Conservation (phyloP, 2,888 invertebrate genomes). For the Poecilus cupreus region DNA sequence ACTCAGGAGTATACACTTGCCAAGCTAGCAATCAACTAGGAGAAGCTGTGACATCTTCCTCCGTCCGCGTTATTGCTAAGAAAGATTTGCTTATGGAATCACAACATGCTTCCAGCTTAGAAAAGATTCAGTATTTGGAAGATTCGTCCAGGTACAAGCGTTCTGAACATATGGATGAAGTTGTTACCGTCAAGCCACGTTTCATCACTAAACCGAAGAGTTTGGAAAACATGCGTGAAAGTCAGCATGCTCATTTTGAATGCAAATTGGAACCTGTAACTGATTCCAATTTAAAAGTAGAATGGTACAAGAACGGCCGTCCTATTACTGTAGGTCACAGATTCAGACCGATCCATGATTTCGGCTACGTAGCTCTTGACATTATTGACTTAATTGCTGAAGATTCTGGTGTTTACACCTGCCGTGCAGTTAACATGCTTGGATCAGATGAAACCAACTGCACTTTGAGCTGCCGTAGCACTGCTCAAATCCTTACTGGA, state of each 20-base stretch:
- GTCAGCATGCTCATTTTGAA: constrained; percentile 97
- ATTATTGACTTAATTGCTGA: constrained; percentile 97
- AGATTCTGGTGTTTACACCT: constrained; percentile 95
- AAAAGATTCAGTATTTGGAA: constrained; percentile 94
- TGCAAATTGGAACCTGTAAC: constrained; percentile 97
- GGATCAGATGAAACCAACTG: constrained; percentile 92
- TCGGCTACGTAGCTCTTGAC: constrained; percentile 98
- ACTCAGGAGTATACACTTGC: constrained; percentile 97
- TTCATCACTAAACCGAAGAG: constrained; percentile 93
- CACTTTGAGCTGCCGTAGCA: constrained; percentile 82
- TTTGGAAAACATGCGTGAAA: constrained; percentile 88
- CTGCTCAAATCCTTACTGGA: constrained; percentile 87
- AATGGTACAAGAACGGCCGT: constrained; percentile 97
- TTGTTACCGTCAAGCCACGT: constrained; percentile 86
- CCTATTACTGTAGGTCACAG: constrained; percentile 96
- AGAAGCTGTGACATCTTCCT: constrained; percentile 94
- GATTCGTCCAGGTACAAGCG: constrained; percentile 90
- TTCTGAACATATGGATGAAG: constrained; percentile 87
- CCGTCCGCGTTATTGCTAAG: constrained; percentile 90
- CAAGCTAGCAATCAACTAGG: constrained; percentile 96
- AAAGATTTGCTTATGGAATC: constrained; percentile 91
- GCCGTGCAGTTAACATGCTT: constrained; percentile 91
- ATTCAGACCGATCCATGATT: constrained; percentile 97
- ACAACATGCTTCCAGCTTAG: constrained; percentile 92
- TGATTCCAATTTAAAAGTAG: constrained; percentile 96